Percentiles rank a stretch among this genome's conserved stretches.
These are phyloP conservation scores for Glareola pratincola DNA, from an alignment of 2,113 vertebrate species.

Conservation along the genomic window DNA sequence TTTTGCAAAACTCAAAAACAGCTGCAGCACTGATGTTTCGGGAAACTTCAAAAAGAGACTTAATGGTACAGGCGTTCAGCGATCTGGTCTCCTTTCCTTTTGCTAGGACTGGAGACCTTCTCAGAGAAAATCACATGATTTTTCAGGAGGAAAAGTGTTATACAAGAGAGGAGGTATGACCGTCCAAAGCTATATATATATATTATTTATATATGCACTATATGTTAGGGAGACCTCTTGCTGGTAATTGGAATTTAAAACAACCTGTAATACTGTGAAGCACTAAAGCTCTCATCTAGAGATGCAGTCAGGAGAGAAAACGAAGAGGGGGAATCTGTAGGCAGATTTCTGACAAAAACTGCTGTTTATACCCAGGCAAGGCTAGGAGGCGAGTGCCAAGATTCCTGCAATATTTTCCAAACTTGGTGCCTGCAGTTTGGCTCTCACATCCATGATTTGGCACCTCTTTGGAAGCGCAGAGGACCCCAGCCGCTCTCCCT, in stretches of 20 bases:
- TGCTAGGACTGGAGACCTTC: background rate
- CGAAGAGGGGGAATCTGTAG: conserved; percentile 20
- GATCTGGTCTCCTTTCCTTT: background rate
- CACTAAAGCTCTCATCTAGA: background rate
- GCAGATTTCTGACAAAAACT: conserved; percentile 31
- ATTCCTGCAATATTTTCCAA: conserved; percentile 19
- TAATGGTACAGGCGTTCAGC: background rate
- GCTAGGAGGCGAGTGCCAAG: background rate
- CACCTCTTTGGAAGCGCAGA: background rate
- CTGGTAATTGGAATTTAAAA: background rate
- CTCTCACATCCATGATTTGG: background rate
- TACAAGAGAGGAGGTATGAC: background rate
- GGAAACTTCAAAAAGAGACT: background rate
- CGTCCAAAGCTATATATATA: background rate
- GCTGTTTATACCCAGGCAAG: background rate
- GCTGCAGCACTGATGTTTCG: background rate
- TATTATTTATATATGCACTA: background rate
- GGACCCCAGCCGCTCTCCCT: background rate
- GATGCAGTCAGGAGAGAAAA: background rate
- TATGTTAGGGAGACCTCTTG: background rate
- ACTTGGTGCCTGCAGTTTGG: fast-evolving
- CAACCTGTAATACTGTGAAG: background rate
- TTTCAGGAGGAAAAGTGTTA: background rate
- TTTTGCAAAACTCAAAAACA: background rate
- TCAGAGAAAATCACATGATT: background rate